phyloP scores from a whole-genome alignment of 2,888 invertebrate species.

The Koerneria pararmatus region DNA sequence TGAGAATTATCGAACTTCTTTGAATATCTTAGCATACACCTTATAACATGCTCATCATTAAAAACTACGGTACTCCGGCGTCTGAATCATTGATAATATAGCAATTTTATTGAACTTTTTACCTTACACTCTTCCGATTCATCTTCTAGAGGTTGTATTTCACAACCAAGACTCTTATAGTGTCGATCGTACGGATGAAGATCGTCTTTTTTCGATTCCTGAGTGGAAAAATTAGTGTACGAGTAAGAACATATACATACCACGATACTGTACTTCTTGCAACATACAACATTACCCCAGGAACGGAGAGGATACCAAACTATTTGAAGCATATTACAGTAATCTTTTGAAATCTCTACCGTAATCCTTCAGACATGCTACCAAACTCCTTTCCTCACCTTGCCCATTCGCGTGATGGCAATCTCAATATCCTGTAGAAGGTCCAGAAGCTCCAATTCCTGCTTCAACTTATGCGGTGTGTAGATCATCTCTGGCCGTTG shows the following conservation, averaged over 20 bases:
- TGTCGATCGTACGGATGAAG: constrained; percentile 61
- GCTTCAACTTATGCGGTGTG: constrained; percentile 59
- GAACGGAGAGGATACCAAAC: no score
- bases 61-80: no score
- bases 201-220: constrained; percentile 30
- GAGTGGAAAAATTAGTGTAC: not conserved
- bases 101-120: constrained; percentile 14
- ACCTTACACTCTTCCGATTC: constrained; percentile 60
- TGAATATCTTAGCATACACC: no score
- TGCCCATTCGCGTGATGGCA: constrained; percentile 62
- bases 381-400: constrained; percentile 35
- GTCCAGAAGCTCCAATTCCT: constrained; percentile 62
- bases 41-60: no score
- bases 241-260: not conserved
- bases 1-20: no score
- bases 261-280: no score
- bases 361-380: not conserved
- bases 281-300: no score
- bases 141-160: constrained; percentile 58
- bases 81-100: no score
- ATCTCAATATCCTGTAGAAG: constrained; percentile 62
- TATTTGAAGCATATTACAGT: not conserved
- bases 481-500: constrained; percentile 62
- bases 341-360: not conserved
- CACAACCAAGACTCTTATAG: constrained; percentile 62